Evolutionary conservation across 2,888 invertebrate genomes (phyloP), one percentile per base, ranked within the genome.

Genomic region (Eudemis profundana): DNA sequence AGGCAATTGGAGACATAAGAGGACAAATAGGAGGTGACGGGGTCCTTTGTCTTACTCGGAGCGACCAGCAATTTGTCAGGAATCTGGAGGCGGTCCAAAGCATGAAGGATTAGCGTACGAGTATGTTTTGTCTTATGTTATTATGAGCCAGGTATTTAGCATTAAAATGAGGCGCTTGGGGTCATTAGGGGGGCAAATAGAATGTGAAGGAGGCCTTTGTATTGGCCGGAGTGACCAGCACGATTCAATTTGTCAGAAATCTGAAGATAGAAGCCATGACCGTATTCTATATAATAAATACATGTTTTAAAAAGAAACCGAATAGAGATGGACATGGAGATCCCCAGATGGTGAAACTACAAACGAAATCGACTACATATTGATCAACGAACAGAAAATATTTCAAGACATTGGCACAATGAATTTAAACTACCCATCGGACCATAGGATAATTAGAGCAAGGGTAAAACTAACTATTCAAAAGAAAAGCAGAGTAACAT

Each of bases 211-310:
- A 85, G 81, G 84, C 87, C 85, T 86, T 87, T 89, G 88, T 88
- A 85, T 87, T 76, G 83, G 88, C 85, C 79, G 76, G 70, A 81
- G 86, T 86, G 81, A 80, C 79, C 74, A 81, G 82, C 82, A 82
- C 84, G 85, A 90, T 90, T 89, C 89, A 90, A 90, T 90, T 90
- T 90, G 89, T 88, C 87, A 89, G 81, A 80, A 79, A 83, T 81
- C 79, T 79, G 71, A 36, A 59, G 10, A 23, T 71, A 44, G 8
- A 4, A 44, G 56, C 17, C 29, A 29, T 14, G 33, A 17, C 12
- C n/a, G 15, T 29, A 3, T 8, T 15, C n/a, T n/a, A n/a, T n/a
- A 44, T 19, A 44, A 17, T 44, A 19, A 44, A 44, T 19, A 44
- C 44, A 8, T 44, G 17, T 44, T 44, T 19, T 10, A 44, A 44